phyloP scores from a whole-genome alignment of 2,888 invertebrate genomes.

The Hanleya hanleyi region DNA sequence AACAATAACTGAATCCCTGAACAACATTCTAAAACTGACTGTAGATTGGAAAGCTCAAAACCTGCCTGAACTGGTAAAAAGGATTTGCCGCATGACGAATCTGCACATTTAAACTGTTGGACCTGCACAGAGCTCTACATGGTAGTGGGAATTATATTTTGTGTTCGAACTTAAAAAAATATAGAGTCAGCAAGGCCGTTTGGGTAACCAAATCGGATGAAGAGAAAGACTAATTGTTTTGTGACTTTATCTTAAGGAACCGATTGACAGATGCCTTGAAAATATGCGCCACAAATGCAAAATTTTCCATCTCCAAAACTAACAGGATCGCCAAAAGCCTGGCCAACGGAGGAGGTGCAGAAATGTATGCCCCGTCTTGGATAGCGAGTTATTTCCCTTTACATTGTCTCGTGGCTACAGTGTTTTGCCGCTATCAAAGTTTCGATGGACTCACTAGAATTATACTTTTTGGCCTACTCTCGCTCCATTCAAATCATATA shows the following conservation, averaged over 20 bases:
- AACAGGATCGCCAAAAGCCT: background rate
- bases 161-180: background rate
- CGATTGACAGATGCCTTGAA: no score
- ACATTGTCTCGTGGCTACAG: no score
- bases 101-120: slow-evolving; percentile 24
- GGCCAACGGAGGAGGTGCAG: background rate
- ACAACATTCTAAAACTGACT: slow-evolving; percentile 28
- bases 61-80: slow-evolving; percentile 22
- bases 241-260: background rate
- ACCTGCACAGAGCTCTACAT: slow-evolving; percentile 27
- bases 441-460: no score
- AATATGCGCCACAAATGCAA: background rate
- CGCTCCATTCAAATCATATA: no score
- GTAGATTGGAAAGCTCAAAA: slow-evolving; percentile 28
- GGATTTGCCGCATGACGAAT: slow-evolving; percentile 10
- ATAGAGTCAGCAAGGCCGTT: background rate
- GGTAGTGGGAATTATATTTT: slow-evolving; percentile 28
- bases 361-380: no score
- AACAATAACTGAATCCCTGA: slow-evolving; percentile 40
- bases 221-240: background rate
- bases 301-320: background rate
- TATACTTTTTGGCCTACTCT: no score
- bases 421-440: no score
- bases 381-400: no score
- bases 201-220: background rate